Base-by-base conservation (phyloP, 2,113 vertebrate genomes). In the Beaufortia kweichowensis region DNA sequence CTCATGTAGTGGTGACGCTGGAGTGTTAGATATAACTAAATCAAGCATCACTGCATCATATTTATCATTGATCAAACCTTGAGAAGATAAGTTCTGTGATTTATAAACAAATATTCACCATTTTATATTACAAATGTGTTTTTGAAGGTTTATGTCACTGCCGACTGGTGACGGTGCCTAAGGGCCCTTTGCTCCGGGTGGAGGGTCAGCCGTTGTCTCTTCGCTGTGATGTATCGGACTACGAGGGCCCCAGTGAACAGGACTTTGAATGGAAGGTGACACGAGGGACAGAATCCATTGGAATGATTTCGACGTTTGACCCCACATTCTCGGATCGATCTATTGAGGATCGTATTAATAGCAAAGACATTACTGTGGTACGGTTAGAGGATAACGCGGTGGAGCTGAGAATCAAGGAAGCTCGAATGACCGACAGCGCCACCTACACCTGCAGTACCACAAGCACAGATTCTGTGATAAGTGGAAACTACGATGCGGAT, bases 211-310 rank as follows among this genome's bases (percentile, higher is more conserved):
- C 83, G 0, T 12, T 78, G 57, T 79, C 83, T 1, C 29, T 86
- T 12, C 79, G 74, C 65, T 86, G 85, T 21, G 74, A 81, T 5
- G 85, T 86, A 2, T 33, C 77, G 1, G 74, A 81, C 6, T 86
- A 83, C 26, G 75, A 86, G 62, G 85, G 85, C 48, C 85, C 85
- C 7, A 17, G 0, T 1, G 81, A 86, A 7, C 93, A 97, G 87
- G 96, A 97, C 75, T 99, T 99, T 62, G 97, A 98, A 4, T 99
- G 96, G 96, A 86, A 82, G 75, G 91, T 93, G n/a, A 73, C 81
- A 3, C 82, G 70, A 0, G 33, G 0, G 2, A 33, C 23, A 0
- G 0, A 31, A 23, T 83, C 77, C 0, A 28, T 92, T 21, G 87
- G 91, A 64, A 88, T 98, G 2, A 92, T 96, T 82, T 98, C 96